phyloP scores from a whole-genome alignment of 2,113 vertebrate species.

The Lamprotornis superbus region DNA sequence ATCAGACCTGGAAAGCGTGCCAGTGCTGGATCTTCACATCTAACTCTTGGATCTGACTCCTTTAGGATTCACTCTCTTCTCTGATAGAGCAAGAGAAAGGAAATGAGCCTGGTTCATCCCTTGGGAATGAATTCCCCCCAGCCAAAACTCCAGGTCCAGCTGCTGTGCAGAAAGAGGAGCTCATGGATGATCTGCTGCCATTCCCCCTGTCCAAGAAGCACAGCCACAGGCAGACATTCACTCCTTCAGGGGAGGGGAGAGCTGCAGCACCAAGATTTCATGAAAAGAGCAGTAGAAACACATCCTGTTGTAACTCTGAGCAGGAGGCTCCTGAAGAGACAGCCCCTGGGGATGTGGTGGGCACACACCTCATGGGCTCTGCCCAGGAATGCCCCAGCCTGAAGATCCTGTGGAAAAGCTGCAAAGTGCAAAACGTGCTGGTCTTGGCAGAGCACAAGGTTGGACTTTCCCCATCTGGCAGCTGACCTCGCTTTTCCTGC shows the following conservation, averaged over 20 bases:
- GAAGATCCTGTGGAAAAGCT: not conserved
- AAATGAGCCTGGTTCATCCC: not conserved
- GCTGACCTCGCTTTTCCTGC: not conserved
- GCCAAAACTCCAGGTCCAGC: not conserved
- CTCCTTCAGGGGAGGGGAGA: not conserved
- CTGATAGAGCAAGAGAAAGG: not conserved
- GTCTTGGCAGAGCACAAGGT: not conserved
- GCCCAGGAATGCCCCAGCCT: not conserved
- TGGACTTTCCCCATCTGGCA: conserved; percentile 19
- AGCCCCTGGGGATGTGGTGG: not conserved
- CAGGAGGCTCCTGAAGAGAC: not conserved
- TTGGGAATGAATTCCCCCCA: not conserved
- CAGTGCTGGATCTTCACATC: not conserved
- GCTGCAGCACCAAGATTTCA: not conserved
- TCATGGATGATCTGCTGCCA: not conserved
- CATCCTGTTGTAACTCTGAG: not conserved
- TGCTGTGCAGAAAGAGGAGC: not conserved
- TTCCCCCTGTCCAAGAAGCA: not conserved
- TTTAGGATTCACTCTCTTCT: not conserved
- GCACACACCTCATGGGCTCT: not conserved
- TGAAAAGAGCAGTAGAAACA: not conserved
- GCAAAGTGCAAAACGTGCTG: not conserved
- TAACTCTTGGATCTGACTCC: not conserved
- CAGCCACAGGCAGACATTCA: not conserved
- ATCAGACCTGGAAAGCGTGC: not conserved